These are phyloP conservation scores for Neria commutata DNA, from an alignment of 2,888 invertebrate species.

Conservation along the genomic window DNA sequence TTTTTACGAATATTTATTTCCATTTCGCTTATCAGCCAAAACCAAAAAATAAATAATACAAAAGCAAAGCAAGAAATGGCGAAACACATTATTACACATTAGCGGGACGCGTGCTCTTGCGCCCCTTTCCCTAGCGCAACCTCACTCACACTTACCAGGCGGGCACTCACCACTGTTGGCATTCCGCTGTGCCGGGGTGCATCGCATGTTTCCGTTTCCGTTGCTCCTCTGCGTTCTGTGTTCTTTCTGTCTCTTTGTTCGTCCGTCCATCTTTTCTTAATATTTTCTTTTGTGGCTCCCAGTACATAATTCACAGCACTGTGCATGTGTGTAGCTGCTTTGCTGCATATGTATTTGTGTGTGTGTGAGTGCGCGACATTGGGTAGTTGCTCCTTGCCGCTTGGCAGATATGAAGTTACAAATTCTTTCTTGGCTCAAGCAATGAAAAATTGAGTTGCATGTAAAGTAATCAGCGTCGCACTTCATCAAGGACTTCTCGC, in stretches of 20 bases:
- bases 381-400: conserved; percentile 2
- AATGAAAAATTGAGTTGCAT: conserved; percentile 2
- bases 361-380: conserved; percentile 10
- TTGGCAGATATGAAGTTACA: conserved; percentile 10
- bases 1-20: conserved; percentile 53
- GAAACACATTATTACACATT: conserved; percentile 49
- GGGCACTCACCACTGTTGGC: not conserved
- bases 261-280: conserved; percentile 1
- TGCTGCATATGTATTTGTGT: conserved; percentile 5
- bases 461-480: conserved; percentile 8
- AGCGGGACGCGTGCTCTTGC: conserved; percentile 22
- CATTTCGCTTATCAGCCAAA: conserved; percentile 53
- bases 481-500: not conserved
- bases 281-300: not conserved
- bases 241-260: not conserved
- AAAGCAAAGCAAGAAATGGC: conserved; percentile 39
- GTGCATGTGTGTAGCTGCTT: not conserved
- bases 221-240: no score
- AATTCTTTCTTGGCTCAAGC: not conserved
- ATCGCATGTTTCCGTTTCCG: conserved; percentile 20
- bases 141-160: no score
- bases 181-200: conserved; percentile 15
- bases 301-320: conserved; percentile 9
- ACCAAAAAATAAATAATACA: conserved; percentile 32
- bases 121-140: not conserved